phyloP scores from a whole-genome alignment of 2,797 vertebrate genomes.

The Euphonia xanthogaster region DNA sequence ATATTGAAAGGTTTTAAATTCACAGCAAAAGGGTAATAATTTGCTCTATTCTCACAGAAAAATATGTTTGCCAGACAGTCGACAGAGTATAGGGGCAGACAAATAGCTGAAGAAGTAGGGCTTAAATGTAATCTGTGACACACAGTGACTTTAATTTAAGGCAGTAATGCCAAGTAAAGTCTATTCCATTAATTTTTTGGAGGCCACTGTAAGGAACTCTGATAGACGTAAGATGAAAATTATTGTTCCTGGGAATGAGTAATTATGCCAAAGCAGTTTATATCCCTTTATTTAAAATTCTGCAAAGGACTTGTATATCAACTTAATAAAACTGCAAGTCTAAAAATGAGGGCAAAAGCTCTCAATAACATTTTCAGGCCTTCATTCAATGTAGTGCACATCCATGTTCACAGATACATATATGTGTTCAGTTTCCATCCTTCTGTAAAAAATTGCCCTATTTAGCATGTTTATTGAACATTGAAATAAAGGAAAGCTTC shows the following conservation, averaged over 20 bases:
- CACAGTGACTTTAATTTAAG: neutral
- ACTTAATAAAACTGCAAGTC: neutral
- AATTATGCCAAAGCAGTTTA: neutral
- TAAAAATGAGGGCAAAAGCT: neutral
- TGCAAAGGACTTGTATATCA: neutral
- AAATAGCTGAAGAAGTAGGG: neutral
- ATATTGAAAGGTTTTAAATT: neutral
- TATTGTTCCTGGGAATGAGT: neutral
- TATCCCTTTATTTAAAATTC: neutral
- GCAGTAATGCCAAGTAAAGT: neutral
- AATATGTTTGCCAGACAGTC: neutral
- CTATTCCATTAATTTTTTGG: neutral
- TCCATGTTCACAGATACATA: neutral
- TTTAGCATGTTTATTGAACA: neutral
- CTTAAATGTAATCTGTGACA: neutral
- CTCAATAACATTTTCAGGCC: neutral
- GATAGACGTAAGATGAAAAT: neutral
- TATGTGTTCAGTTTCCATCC: neutral
- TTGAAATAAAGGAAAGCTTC: neutral
- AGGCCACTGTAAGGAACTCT: neutral
- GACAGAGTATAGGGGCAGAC: neutral
- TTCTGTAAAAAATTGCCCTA: neutral
- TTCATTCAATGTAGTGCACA: neutral
- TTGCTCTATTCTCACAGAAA: neutral
- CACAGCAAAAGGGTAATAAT: neutral